A percentile compares a stretch with the other conserved stretches of the same genome.
These are phyloP conservation scores for Formica selysi DNA, from an alignment of 1,140 invertebrate species.

Conservation along the genomic window DNA sequence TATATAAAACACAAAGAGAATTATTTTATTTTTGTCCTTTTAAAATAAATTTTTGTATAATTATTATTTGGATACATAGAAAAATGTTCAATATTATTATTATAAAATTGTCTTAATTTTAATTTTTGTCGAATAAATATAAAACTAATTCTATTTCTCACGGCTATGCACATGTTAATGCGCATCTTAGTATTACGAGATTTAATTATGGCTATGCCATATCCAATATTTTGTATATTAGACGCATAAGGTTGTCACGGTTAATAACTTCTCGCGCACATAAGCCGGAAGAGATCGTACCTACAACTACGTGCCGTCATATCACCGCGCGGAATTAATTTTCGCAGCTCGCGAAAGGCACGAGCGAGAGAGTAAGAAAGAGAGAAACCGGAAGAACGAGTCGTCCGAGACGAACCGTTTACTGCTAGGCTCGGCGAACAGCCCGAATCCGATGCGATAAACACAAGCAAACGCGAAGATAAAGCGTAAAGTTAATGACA, in stretches of 20 bases:
- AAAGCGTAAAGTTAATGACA: conserved; percentile 57
- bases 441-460: conserved; percentile 32
- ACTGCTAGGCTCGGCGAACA: conserved; percentile 26
- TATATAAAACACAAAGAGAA: neutral
- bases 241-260: conserved; percentile 48
- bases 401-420: conserved; percentile 35
- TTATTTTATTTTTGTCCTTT: neutral
- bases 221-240: conserved; percentile 45
- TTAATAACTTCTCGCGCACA: conserved; percentile 46
- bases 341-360: conserved; percentile 49
- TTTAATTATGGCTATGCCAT: conserved; percentile 41
- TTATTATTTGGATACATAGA: neutral
- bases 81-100: neutral
- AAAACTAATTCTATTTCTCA: neutral
- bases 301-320: conserved; percentile 57
- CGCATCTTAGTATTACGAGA: conserved; percentile 31
- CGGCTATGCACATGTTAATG: conserved; percentile 23
- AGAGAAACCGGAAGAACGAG: conserved; percentile 59
- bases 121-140: neutral
- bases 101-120: neutral
- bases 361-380: conserved; percentile 16
- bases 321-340: conserved; percentile 61
- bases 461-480: conserved; percentile 31
- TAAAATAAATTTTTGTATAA: neutral
- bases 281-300: conserved; percentile 54